phyloP scores from a whole-genome alignment of 1,140 invertebrate genomes.

The Leguminivora glycinivorella region DNA sequence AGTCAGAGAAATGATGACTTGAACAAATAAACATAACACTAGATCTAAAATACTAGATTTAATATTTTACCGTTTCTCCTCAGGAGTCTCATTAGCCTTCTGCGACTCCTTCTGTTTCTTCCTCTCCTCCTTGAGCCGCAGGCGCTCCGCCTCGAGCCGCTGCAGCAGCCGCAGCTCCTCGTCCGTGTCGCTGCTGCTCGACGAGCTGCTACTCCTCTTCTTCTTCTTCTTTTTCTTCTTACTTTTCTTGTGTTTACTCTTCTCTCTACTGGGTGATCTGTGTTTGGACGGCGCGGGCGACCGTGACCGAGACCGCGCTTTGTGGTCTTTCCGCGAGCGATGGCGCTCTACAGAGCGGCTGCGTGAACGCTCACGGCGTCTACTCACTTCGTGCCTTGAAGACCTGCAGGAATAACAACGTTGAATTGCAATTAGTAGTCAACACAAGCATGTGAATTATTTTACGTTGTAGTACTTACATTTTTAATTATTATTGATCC shows the following conservation, averaged over 20 bases:
- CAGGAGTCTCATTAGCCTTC: conserved; percentile 96
- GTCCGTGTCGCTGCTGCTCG: conserved; percentile 66
- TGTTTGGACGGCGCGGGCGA: conserved; percentile 46
- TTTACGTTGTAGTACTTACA: not conserved
- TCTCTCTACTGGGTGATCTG: conserved; percentile 54
- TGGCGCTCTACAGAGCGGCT: conserved; percentile 42
- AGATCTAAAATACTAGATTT: not conserved
- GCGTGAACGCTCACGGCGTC: conserved; percentile 35
- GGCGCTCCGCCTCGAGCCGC: conserved; percentile 85
- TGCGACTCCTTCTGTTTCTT: conserved; percentile 88
- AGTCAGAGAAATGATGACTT: not conserved
- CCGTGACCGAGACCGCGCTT: conserved; percentile 34
- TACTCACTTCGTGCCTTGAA: conserved; percentile 39
- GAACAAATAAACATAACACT: not conserved
- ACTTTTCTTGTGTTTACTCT: conserved; percentile 56
- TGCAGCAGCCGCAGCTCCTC: conserved; percentile 84
- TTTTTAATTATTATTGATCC: not conserved
- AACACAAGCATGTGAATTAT: not conserved
- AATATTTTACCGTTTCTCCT: conserved; percentile 87
- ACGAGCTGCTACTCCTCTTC: conserved; percentile 37
- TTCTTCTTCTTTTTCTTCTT: conserved; percentile 67
- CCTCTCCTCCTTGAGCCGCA: conserved; percentile 83
- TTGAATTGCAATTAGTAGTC: not conserved
- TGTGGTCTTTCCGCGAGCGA: conserved; percentile 28
- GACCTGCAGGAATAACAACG: conserved; percentile 38